These are phyloP conservation scores for Acanthaster planci DNA, from an alignment of 35 echinoderm and acorn worm species.

Conservation along the genomic window DNA sequence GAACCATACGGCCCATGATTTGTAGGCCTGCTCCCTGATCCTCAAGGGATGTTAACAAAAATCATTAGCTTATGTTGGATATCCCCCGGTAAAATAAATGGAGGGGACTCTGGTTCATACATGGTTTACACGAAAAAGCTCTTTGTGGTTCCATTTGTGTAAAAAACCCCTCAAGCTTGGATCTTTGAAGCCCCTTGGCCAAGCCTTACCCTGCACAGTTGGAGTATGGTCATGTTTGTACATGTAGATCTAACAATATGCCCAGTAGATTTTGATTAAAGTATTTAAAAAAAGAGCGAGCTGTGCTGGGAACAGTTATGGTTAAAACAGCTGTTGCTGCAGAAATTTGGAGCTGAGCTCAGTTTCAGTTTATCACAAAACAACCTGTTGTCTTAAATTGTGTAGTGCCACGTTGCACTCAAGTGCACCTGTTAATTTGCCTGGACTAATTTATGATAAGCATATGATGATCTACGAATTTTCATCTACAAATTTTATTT, in stretches of 20 bases:
- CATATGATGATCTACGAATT: background rate
- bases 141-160: background rate
- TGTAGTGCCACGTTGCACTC: conserved; percentile 18
- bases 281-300: no score
- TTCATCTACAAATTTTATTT: no score
- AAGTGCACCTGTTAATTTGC: background rate
- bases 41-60: background rate
- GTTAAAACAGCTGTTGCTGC: conserved; percentile 1
- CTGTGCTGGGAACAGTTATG: background rate
- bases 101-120: background rate
- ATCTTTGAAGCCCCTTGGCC: no score
- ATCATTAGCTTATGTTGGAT: conserved; percentile 26
- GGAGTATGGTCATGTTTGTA: no score
- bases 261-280: no score
- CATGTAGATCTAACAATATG: no score
- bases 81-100: conserved; percentile 11
- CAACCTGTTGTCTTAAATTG: conserved; percentile 20
- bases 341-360: background rate
- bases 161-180: background rate
- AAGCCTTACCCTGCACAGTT: no score
- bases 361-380: background rate
- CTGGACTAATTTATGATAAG: background rate
- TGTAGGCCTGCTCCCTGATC: background rate
- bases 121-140: conserved; percentile 11
- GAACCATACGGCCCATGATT: conserved; percentile 4